phyloP scores from a whole-genome alignment of 2,888 invertebrate genomes.

The Villa cingulata region DNA sequence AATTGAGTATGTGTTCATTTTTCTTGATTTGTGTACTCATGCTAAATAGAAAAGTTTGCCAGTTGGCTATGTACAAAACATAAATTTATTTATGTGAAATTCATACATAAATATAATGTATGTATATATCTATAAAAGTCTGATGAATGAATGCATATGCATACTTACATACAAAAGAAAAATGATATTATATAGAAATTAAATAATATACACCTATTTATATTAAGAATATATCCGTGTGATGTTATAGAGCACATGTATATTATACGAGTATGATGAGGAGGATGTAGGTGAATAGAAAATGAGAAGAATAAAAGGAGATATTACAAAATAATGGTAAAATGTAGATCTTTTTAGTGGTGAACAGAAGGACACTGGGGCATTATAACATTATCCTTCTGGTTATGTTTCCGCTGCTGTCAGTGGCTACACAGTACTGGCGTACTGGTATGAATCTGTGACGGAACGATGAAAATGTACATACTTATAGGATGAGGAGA shows the following conservation, averaged over 20 bases:
- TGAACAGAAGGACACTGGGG: conserved; percentile 25
- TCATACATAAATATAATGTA: too few species aligned
- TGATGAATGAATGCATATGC: too few species aligned
- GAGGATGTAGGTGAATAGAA: not conserved
- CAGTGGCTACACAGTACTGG: conserved; percentile 8
- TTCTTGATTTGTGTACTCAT: conserved; percentile 10
- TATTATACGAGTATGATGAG: too few species aligned
- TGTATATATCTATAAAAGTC: too few species aligned
- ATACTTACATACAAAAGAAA: too few species aligned
- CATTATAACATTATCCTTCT: conserved; percentile 36
- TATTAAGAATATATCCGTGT: too few species aligned
- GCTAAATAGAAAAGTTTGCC: conserved; percentile 8
- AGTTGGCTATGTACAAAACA: conserved; percentile 2
- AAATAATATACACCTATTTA: too few species aligned
- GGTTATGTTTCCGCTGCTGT: conserved; percentile 34
- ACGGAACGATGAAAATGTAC: conserved; percentile 1
- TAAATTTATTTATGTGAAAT: too few species aligned
- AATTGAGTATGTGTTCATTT: conserved; percentile 9
- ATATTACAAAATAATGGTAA: not conserved
- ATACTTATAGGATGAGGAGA: too few species aligned
- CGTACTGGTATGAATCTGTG: conserved; percentile 8
- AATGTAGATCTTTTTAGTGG: conserved; percentile 8
- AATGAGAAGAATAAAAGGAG: not conserved
- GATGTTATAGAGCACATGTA: too few species aligned
- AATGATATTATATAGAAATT: too few species aligned